These are phyloP conservation scores for Trichosurus vulpecula DNA, from an alignment of 2,797 vertebrate genomes.

Conservation along the genomic window DNA sequence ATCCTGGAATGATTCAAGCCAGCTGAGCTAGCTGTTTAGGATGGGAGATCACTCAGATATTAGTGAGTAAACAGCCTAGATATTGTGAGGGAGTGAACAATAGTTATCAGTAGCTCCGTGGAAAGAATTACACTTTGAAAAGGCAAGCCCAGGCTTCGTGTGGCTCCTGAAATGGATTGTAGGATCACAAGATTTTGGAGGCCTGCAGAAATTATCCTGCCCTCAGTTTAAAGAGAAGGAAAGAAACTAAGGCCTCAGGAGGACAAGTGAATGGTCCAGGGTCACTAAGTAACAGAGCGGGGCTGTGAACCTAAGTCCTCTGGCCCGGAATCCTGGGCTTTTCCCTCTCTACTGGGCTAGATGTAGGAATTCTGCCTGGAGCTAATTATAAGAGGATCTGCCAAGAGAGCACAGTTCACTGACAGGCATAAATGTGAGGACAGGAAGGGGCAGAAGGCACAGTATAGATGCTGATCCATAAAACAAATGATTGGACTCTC, in stretches of 20 bases:
- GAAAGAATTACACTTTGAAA: conserved; percentile 20
- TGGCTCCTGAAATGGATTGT: background rate
- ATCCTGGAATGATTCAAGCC: conserved; percentile 47
- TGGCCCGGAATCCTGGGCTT: background rate
- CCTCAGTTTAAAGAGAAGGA: background rate
- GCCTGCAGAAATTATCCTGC: background rate
- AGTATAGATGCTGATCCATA: background rate
- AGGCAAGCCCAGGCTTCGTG: background rate
- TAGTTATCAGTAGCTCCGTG: background rate
- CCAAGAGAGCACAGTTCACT: background rate
- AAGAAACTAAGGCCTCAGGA: background rate
- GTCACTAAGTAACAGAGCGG: background rate
- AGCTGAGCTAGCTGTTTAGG: conserved; percentile 6
- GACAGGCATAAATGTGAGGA: background rate
- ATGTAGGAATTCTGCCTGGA: background rate
- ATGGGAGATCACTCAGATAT: background rate
- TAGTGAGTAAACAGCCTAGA: conserved; percentile 20
- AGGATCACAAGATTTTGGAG: background rate
- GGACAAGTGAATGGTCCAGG: background rate
- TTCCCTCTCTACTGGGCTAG: background rate
- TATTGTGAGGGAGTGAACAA: conserved; percentile 15
- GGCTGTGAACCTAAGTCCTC: background rate
- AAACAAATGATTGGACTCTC: background rate
- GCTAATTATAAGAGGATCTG: background rate
- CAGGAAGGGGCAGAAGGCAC: background rate